phyloP scores from a whole-genome alignment of 2,888 invertebrate genomes.

The Acanthococcus lagerstroemiae region DNA sequence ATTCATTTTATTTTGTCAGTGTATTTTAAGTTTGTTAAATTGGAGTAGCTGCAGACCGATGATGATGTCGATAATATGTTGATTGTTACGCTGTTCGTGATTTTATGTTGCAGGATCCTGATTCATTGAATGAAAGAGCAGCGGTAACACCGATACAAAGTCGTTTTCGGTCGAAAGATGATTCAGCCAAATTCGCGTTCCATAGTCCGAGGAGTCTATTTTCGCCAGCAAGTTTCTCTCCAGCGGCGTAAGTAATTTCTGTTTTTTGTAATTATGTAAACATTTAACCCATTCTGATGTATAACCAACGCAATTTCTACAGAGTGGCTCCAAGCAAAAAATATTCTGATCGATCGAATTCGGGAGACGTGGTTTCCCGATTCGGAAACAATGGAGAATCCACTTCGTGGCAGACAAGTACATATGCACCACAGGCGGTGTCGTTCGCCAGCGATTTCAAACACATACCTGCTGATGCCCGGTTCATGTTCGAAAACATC shows the following conservation, averaged over 20 bases:
- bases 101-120: neutral
- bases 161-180: neutral
- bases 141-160: neutral
- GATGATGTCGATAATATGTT: neutral
- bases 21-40: too few relatives aligned
- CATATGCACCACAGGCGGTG: neutral
- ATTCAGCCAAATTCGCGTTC: neutral
- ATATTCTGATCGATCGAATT: conserved; percentile 44
- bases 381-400: conserved; percentile 35
- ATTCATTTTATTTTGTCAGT: too few relatives aligned
- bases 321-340: conserved; percentile 41
- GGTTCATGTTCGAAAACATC: conserved; percentile 6
- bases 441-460: conserved; percentile 16
- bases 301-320: conserved; percentile 6
- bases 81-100: neutral
- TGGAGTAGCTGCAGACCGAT: neutral
- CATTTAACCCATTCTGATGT: too few relatives aligned
- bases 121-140: too few relatives aligned
- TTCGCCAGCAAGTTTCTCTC: conserved; percentile 39
- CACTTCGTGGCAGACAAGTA: conserved; percentile 11
- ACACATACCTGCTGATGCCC: neutral
- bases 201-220: conserved; percentile 35
- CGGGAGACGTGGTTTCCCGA: conserved; percentile 49
- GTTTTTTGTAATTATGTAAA: too few relatives aligned
- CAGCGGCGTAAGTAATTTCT: conserved; percentile 39